A percentile compares a stretch with the other conserved stretches of the same genome.
phyloP scores from a whole-genome alignment of 1,140 invertebrate genomes.

The Drosophila kohkoa region DNA sequence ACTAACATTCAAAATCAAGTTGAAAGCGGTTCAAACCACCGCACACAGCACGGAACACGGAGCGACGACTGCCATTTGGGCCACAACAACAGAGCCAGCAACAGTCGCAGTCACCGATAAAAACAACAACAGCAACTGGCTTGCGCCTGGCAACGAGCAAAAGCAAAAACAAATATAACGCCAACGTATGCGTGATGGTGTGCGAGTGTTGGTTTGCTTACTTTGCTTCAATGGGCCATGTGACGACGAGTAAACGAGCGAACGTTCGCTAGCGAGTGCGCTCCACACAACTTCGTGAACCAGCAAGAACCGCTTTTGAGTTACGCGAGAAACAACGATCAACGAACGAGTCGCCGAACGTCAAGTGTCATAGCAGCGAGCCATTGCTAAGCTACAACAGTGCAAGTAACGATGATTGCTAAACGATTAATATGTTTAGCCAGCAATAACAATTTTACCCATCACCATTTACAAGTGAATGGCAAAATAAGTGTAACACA shows the following conservation, averaged over 20 bases:
- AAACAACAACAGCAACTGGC: conserved; percentile 30
- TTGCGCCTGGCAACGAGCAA: conserved; percentile 37
- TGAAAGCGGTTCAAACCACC: conserved; percentile 74
- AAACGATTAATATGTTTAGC: not conserved
- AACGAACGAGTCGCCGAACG: conserved; percentile 40
- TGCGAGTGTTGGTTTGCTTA: conserved; percentile 24
- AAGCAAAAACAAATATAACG: conserved; percentile 23
- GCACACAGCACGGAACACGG: conserved; percentile 19
- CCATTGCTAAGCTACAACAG: not conserved
- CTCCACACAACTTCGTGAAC: conserved; percentile 33
- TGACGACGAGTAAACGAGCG: conserved; percentile 16
- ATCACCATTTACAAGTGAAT: conserved; percentile 10
- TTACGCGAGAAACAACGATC: not conserved
- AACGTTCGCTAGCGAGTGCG: conserved; percentile 21
- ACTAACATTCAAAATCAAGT: conserved; percentile 66
- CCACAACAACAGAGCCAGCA: conserved; percentile 34
- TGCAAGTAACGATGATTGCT: not conserved
- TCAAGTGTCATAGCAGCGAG: too few relatives aligned
- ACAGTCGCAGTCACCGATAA: conserved; percentile 30
- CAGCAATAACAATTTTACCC: too few relatives aligned
- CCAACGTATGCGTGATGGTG: not conserved
- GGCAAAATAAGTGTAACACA: conserved; percentile 19
- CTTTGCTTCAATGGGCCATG: conserved; percentile 28
- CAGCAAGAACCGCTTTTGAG: conserved; percentile 44
- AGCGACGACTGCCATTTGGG: conserved; percentile 58